A percentile compares a stretch with the other conserved stretches of the same genome.
These are phyloP conservation scores for Nymphalis polychloros DNA, from an alignment of 2,888 invertebrate genomes.

Conservation along the genomic window DNA sequence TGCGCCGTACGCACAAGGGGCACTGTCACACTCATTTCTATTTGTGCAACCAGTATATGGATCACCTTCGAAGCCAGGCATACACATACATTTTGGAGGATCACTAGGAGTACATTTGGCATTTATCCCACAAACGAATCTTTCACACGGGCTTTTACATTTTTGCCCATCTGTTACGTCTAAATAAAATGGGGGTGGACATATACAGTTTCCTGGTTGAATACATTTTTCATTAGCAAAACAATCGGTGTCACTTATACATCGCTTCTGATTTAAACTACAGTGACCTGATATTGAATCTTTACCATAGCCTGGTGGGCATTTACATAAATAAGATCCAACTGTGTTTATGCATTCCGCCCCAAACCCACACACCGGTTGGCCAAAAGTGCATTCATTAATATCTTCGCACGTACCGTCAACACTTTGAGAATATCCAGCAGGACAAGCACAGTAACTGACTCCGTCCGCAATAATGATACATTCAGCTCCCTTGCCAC, in stretches of 20 bases:
- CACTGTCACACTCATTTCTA: conserved; percentile 91
- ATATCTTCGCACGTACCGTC: conserved; percentile 93
- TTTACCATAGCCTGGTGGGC: conserved; percentile 90
- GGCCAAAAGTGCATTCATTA: conserved; percentile 90
- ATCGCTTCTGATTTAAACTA: conserved; percentile 90
- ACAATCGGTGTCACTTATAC: conserved; percentile 91
- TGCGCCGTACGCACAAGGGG: conserved; percentile 93
- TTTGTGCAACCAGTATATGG: conserved; percentile 92
- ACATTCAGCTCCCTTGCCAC: conserved; percentile 93
- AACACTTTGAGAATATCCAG: conserved; percentile 88
- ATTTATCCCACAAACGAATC: conserved; percentile 94
- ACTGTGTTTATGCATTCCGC: conserved; percentile 91
- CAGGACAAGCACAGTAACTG: conserved; percentile 96
- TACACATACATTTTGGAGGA: conserved; percentile 94
- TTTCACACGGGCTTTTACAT: conserved; percentile 96
- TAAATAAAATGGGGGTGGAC: conserved; percentile 94
- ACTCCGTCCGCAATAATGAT: conserved; percentile 94
- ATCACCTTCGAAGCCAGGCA: conserved; percentile 92
- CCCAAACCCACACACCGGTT: conserved; percentile 90
- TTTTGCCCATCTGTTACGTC: conserved; percentile 91
- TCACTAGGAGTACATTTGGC: conserved; percentile 94
- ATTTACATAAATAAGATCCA: conserved; percentile 90
- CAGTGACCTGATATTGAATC: conserved; percentile 92
- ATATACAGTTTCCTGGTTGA: conserved; percentile 94
- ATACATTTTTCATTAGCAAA: conserved; percentile 93